These are phyloP conservation scores for Gila robusta DNA, from an alignment of 2,797 vertebrate genomes.

Conservation along the genomic window DNA sequence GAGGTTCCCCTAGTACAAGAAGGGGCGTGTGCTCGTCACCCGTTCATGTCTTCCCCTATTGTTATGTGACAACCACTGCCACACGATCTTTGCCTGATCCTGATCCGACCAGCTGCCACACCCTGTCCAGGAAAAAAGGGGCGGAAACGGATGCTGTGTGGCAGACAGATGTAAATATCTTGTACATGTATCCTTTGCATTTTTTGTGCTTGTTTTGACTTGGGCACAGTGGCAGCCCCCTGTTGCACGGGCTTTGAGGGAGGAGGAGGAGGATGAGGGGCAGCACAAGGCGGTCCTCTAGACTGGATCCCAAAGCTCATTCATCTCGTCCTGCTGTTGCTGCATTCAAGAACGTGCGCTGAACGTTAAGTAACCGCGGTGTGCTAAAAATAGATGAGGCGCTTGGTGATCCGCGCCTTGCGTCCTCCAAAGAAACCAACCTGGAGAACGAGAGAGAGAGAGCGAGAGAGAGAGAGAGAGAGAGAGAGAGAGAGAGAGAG, in stretches of 20 bases:
- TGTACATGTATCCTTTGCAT: slow-evolving; percentile 67
- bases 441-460: background rate
- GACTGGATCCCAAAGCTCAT: slow-evolving; percentile 62
- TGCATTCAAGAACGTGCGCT: slow-evolving; percentile 80
- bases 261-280: slow-evolving; percentile 42
- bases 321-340: slow-evolving; percentile 73
- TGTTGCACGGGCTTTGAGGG: slow-evolving; percentile 28
- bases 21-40: slow-evolving; percentile 4
- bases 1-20: slow-evolving; percentile 11
- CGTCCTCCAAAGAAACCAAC: slow-evolving; percentile 70
- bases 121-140: slow-evolving; percentile 68
- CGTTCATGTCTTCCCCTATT: slow-evolving; percentile 62
- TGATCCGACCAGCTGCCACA: slow-evolving; percentile 66
- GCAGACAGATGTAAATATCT: slow-evolving; percentile 70
- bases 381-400: slow-evolving; percentile 79
- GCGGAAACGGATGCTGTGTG: slow-evolving; percentile 62
- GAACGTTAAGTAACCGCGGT: slow-evolving; percentile 79
- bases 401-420: slow-evolving; percentile 71
- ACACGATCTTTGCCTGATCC: slow-evolving; percentile 43
- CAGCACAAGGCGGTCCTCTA: slow-evolving; percentile 35
- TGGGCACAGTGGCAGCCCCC: slow-evolving; percentile 51
- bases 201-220: slow-evolving; percentile 62
- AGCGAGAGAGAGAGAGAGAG: background rate
- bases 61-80: slow-evolving; percentile 63
- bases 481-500: background rate